These are phyloP conservation scores for Campopleginae sp. DNA, from an alignment of 2,888 invertebrate species.

Conservation along the genomic window DNA sequence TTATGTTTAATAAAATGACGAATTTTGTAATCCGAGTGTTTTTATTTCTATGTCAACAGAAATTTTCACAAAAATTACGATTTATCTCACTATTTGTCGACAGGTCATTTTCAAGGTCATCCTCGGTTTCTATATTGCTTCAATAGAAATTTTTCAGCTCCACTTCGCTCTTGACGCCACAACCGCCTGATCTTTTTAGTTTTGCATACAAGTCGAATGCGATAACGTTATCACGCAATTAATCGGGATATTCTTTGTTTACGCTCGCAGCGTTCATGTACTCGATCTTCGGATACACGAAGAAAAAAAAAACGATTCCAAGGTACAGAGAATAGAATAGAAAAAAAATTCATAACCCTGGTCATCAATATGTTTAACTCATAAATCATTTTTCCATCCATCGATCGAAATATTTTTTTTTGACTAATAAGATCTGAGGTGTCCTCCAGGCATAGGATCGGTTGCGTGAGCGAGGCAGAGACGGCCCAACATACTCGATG, in stretches of 20 bases:
- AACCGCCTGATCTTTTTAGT: neutral
- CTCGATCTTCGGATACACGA: neutral
- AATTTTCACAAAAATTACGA: neutral
- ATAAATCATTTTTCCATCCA: neutral
- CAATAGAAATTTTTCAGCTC: neutral
- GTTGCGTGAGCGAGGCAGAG: too few species aligned
- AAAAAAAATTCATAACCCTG: neutral
- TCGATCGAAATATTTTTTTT: neutral
- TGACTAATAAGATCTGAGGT: neutral
- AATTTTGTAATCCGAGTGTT: constrained; percentile 29
- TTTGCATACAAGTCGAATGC: neutral
- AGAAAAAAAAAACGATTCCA: constrained; percentile 1
- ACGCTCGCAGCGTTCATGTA: neutral
- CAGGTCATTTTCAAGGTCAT: neutral
- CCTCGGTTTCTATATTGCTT: neutral
- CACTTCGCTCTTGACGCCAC: neutral
- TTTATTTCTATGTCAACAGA: neutral
- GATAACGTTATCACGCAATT: constrained; percentile 13
- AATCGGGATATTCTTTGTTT: neutral
- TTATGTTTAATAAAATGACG: constrained; percentile 42
- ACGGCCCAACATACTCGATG: too few species aligned
- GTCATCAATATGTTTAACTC: neutral
- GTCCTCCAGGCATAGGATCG: neutral
- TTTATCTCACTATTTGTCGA: neutral
- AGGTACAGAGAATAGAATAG: neutral